These are phyloP conservation scores for Drosophila seclusa DNA, from an alignment of 2,888 invertebrate genomes.

Conservation along the genomic window DNA sequence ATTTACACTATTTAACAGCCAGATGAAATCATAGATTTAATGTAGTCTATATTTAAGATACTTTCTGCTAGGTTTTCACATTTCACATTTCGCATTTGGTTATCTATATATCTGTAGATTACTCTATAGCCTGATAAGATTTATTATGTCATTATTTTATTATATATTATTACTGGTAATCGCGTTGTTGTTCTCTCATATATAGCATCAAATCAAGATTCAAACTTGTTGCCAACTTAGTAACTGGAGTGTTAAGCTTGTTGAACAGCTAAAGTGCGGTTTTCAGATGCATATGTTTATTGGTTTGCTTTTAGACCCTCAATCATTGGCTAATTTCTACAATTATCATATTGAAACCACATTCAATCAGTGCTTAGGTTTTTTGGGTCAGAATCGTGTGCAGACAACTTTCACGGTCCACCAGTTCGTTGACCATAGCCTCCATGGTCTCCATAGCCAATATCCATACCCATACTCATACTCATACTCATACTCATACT, in stretches of 20 bases:
- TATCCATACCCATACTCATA: slow-evolving; percentile 34
- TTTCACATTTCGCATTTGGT: not conserved
- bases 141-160: not conserved
- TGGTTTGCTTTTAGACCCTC: slow-evolving; percentile 6
- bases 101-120: not conserved
- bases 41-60: not conserved
- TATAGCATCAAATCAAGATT: slow-evolving; percentile 2
- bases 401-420: slow-evolving; percentile 74
- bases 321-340: slow-evolving; percentile 56
- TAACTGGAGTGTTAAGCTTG: slow-evolving; percentile 1
- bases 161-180: not conserved
- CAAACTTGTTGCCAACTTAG: not conserved
- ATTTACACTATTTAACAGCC: not conserved
- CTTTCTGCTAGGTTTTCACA: not conserved
- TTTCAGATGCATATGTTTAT: slow-evolving; percentile 16
- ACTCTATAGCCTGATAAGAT: no score
- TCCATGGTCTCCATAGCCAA: slow-evolving; percentile 34
- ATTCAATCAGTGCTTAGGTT: slow-evolving; percentile 24
- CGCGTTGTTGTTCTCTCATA: not conserved
- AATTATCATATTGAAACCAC: slow-evolving; percentile 61
- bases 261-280: not conserved
- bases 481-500: slow-evolving; percentile 24
- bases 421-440: slow-evolving; percentile 75
- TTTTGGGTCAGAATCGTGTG: slow-evolving; percentile 75
- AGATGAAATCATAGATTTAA: not conserved